These are phyloP conservation scores for Sphaerodactylus townsendi DNA, from an alignment of 2,113 vertebrate species.

Conservation along the genomic window DNA sequence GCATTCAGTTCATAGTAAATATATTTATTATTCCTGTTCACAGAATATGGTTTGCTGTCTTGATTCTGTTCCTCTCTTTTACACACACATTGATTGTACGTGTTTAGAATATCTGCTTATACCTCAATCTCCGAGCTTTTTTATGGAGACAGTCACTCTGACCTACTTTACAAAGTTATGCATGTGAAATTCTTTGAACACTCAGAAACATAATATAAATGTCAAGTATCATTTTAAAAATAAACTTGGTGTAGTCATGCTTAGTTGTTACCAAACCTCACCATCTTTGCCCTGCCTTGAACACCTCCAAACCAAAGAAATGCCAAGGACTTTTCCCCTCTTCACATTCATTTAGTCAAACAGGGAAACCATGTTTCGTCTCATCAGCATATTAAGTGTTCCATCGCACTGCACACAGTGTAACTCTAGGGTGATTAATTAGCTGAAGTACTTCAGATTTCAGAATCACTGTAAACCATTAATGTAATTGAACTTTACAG, in stretches of 20 bases:
- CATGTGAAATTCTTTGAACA: neutral
- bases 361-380: neutral
- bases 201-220: neutral
- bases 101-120: too few species aligned
- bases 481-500: slow-evolving; percentile 53
- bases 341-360: neutral
- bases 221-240: neutral
- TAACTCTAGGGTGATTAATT: slow-evolving; percentile 48
- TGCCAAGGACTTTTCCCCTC: neutral
- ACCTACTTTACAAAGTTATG: neutral
- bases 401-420: neutral
- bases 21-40: too few species aligned
- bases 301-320: rapidly evolving
- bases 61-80: too few species aligned
- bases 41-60: too few species aligned
- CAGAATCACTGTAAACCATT: slow-evolving; percentile 47
- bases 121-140: neutral
- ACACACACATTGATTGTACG: too few species aligned
- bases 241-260: neutral
- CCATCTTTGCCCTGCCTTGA: neutral
- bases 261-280: neutral
- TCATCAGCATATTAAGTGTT: slow-evolving; percentile 23
- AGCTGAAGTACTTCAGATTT: slow-evolving; percentile 33
- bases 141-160: neutral
- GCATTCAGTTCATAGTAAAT: too few species aligned